A percentile compares a stretch with the other conserved stretches of the same genome.
phyloP scores from a whole-genome alignment of 2,797 vertebrate species.

The Tragopan temminckii region DNA sequence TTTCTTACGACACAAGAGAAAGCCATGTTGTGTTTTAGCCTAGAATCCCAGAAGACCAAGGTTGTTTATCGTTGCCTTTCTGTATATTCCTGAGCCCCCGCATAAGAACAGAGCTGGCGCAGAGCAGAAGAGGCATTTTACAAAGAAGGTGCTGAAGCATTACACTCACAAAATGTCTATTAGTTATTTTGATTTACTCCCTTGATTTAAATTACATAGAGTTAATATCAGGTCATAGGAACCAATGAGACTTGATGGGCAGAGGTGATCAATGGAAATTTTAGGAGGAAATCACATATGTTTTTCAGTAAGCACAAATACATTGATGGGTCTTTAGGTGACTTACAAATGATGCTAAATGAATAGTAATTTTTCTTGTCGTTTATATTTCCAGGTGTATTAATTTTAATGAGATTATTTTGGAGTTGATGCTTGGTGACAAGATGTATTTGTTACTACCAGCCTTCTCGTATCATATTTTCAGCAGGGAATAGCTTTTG shows the following conservation, averaged over 20 bases:
- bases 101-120: not conserved
- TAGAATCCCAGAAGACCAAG: not conserved
- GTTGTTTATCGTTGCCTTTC: not conserved
- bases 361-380: not conserved
- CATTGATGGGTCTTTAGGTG: not conserved
- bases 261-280: not conserved
- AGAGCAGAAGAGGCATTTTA: not conserved
- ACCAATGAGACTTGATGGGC: not conserved
- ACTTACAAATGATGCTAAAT: not conserved
- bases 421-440: not conserved
- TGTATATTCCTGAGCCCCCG: accelerated
- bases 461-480: not conserved
- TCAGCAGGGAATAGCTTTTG: not conserved
- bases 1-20: not conserved
- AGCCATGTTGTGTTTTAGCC: not conserved
- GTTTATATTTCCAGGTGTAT: not conserved
- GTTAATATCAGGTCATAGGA: not conserved
- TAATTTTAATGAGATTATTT: constrained; percentile 21
- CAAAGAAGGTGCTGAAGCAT: not conserved
- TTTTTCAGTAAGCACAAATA: not conserved
- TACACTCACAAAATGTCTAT: not conserved
- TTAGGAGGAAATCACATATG: not conserved
- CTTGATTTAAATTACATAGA: not conserved
- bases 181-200: not conserved
- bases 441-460: not conserved